These are phyloP conservation scores for Parotocinclus haroldoi DNA, from an alignment of 2,797 vertebrate genomes.

Conservation along the genomic window DNA sequence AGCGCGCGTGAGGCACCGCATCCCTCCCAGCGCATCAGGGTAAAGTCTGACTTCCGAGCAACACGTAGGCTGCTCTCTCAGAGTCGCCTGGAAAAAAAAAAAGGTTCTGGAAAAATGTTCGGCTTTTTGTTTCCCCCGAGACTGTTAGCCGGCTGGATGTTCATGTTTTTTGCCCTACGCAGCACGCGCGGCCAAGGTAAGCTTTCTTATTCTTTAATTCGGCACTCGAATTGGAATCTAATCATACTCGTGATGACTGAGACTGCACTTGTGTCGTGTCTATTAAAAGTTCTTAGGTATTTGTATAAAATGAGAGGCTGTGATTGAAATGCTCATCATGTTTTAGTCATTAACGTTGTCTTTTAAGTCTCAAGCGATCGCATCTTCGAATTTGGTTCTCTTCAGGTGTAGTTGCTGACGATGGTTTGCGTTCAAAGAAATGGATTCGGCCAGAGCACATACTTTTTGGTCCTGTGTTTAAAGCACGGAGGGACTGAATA, in stretches of 20 bases:
- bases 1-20: constrained; percentile 16
- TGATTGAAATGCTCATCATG: too few species aligned
- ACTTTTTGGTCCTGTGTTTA: too few species aligned
- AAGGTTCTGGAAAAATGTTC: constrained; percentile 47
- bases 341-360: too few species aligned
- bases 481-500: too few species aligned
- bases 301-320: too few species aligned
- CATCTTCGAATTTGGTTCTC: too few species aligned
- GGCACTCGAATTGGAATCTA: not conserved
- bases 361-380: too few species aligned
- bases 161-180: constrained; percentile 57
- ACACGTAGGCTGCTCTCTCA: constrained; percentile 68
- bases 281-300: too few species aligned
- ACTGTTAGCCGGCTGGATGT: constrained; percentile 67
- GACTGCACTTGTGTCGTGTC: too few species aligned
- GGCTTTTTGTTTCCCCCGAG: constrained; percentile 33
- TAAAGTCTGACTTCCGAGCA: constrained; percentile 56
- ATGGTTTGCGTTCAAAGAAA: too few species aligned
- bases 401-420: too few species aligned
- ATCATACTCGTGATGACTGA: not conserved
- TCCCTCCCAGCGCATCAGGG: constrained; percentile 5
- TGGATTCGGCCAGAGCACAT: too few species aligned
- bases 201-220: not conserved
- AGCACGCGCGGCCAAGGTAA: constrained; percentile 71
- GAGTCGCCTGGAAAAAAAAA: constrained; percentile 32